A percentile compares a stretch with the other conserved stretches of the same genome.
These are phyloP conservation scores for Aelia acuminata DNA, from an alignment of 2,888 invertebrate genomes.

Conservation along the genomic window DNA sequence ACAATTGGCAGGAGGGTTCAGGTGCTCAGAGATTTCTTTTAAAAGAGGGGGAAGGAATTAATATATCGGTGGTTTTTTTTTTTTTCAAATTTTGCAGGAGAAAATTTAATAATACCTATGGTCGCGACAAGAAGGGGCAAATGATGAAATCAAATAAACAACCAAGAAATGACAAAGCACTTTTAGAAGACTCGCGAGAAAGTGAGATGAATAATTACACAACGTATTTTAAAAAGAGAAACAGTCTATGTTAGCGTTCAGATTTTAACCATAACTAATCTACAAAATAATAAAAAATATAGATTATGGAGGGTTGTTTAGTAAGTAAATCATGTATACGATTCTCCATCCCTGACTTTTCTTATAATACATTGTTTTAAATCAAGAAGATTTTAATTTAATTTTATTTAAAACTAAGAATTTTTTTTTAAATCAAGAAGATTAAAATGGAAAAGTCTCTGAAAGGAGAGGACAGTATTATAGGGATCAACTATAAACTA, in stretches of 20 bases:
- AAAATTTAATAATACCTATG: not conserved
- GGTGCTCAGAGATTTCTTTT: not conserved
- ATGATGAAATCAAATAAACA: not conserved
- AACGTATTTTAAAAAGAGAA: not conserved
- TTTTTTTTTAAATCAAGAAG: too few species aligned
- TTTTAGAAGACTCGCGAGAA: not conserved
- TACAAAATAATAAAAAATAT: not conserved
- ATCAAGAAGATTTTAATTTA: too few species aligned
- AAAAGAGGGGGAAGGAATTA: not conserved
- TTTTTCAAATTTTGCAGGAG: not conserved
- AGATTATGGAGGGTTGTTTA: too few species aligned
- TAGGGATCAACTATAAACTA: too few species aligned
- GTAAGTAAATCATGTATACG: too few species aligned
- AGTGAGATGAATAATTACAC: not conserved
- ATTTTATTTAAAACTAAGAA: too few species aligned
- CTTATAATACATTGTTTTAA: too few species aligned
- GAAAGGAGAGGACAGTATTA: too few species aligned
- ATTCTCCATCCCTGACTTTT: too few species aligned
- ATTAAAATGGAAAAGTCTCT: too few species aligned
- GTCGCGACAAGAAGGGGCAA: not conserved
- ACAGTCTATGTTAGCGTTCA: not conserved
- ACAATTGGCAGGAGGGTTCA: constrained; percentile 4
- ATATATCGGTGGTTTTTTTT: not conserved
- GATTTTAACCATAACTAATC: not conserved
- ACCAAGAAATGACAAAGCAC: not conserved